These are phyloP conservation scores for Notiomystis cincta DNA, from an alignment of 2,113 vertebrate species.

Conservation along the genomic window DNA sequence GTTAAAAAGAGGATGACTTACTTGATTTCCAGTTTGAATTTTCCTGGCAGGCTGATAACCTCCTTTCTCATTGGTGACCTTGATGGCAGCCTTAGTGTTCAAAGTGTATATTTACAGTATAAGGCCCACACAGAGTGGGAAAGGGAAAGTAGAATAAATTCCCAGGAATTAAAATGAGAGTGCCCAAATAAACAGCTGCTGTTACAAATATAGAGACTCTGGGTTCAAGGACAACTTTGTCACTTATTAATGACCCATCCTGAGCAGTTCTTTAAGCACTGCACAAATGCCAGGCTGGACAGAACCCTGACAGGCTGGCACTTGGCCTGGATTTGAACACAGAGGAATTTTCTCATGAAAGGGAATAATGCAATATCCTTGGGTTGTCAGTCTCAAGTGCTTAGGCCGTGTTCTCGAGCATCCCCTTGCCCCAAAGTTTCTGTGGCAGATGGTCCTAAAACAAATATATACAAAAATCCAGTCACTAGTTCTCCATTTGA, in stretches of 20 bases:
- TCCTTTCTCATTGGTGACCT: not conserved
- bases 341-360: not conserved
- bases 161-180: not conserved
- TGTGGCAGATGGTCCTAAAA: not conserved
- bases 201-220: not conserved
- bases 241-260: not conserved
- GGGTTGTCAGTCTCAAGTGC: not conserved
- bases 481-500: not conserved
- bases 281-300: not conserved
- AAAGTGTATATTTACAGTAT: not conserved
- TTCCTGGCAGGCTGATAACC: not conserved
- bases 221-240: constrained; percentile 17
- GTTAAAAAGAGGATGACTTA: not conserved
- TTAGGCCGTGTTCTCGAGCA: not conserved
- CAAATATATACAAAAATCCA: not conserved
- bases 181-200: not conserved
- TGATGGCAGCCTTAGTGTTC: not conserved
- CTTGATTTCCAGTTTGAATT: not conserved
- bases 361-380: not conserved
- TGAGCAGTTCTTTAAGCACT: accelerated
- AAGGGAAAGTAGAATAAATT: not conserved
- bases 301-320: not conserved
- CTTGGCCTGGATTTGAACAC: not conserved
- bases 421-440: not conserved
- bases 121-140: not conserved